Conservation (phyloP, 2,797 vertebrate species). For the Clangula hyemalis region DNA sequence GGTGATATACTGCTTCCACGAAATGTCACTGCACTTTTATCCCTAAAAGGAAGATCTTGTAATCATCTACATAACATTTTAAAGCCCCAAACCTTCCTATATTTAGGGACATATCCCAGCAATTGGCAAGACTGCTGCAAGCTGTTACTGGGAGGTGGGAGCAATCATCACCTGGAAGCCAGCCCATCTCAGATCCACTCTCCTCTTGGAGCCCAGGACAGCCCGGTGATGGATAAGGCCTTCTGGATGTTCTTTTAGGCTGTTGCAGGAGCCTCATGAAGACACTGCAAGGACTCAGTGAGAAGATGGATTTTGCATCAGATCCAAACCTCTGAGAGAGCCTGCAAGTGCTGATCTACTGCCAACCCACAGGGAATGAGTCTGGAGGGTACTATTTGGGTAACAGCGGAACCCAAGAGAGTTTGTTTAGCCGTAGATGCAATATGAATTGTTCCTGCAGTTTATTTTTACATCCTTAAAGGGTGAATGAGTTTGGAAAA, state of each 20-base stretch:
- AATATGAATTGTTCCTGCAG: conserved; percentile 29
- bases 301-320: not conserved
- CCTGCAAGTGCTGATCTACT: not conserved
- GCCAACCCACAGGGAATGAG: conserved; percentile 31
- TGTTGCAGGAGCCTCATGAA: not conserved
- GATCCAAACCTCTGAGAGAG: not conserved
- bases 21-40: not conserved
- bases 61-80: conserved; percentile 1
- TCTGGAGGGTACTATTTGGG: not conserved
- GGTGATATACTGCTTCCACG: not conserved
- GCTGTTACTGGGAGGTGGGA: conserved; percentile 2
- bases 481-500: not conserved
- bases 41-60: conserved; percentile 41
- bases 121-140: conserved; percentile 41
- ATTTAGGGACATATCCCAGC: conserved; percentile 19
- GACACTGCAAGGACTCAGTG: not conserved
- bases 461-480: conserved; percentile 37
- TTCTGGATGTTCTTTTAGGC: not conserved
- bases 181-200: conserved; percentile 1
- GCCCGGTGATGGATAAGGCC: not conserved
- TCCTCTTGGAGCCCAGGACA: not conserved
- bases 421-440: conserved; percentile 20
- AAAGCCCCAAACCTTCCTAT: conserved; percentile 25
- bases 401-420: not conserved
- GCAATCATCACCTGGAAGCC: conserved; percentile 22